Evolutionary conservation across 2,113 vertebrate species (phyloP), one percentile per base, ranked within the genome.

Genomic region (Hippoglossus stenolepis): DNA sequence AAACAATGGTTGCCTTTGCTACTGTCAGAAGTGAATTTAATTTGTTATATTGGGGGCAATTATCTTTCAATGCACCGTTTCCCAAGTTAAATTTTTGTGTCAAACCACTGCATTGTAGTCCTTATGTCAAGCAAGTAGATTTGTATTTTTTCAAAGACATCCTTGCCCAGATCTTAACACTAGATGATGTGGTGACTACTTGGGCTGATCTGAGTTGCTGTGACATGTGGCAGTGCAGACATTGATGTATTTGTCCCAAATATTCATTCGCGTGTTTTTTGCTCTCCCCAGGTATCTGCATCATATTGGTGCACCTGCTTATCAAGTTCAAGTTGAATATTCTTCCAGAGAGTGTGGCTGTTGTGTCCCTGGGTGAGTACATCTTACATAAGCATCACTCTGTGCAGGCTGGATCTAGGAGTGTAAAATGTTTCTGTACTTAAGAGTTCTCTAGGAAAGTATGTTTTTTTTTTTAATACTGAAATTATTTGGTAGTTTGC

Each of bases 301-400:
- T 99, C 93, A 96, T 99, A 94, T 93, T 99, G 96, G 98, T 99
- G 93, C 98, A 99, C 90, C 94, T 99, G 89, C 95, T 99, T 83
- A 98, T 99, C 91, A 97, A 96, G 88, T 99, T 97, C 88, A 95
- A 97, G 77, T 93, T 99, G 49, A 96, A 99, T 93, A 98, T 99
- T 89, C 89, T 99, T 83, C 98, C 98, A 23, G 98, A 99, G 93
- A 99, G 98, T 0, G 98, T 99, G 85, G 98, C 98, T 47, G 97
- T 99, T 15, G 98, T 99, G 70, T 99, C 97, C 18, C 94, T 99
- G 69, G 98, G 98, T 99, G 89, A 97, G 97, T 96, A 21, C 53
- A 28, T 21, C 4, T 63, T 63, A 26, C 26, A 14, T 45, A 47
- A 77, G 40, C 4, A 7, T 21, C 49, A 1, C 28, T 61, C 4